These are phyloP conservation scores for Bubo bubo DNA, from an alignment of 2,113 vertebrate species.

Conservation along the genomic window DNA sequence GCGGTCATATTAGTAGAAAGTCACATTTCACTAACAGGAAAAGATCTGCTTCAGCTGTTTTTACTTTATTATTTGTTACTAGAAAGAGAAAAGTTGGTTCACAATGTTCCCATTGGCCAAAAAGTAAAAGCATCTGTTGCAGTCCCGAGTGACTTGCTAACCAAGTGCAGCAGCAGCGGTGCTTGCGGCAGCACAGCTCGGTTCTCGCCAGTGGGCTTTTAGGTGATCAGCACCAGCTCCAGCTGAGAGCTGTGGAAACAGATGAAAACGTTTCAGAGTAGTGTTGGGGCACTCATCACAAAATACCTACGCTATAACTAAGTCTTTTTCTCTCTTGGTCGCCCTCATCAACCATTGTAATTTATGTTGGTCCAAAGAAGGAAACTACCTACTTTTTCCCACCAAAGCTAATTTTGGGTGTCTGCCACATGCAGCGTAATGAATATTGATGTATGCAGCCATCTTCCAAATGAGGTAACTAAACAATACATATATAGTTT, in stretches of 20 bases:
- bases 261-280: not conserved
- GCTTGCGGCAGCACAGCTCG: not conserved
- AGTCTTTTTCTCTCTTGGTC: not conserved
- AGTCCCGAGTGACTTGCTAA: not conserved
- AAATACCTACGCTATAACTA: not conserved
- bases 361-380: not conserved
- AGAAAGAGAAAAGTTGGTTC: conserved; percentile 24
- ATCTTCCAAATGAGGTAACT: conserved; percentile 32
- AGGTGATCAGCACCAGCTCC: conserved; percentile 34
- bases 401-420: not conserved
- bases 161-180: not conserved
- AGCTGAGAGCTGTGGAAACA: not conserved
- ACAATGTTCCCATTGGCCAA: not conserved
- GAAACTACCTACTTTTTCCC: not conserved
- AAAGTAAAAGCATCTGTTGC: conserved; percentile 11
- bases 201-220: not conserved
- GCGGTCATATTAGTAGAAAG: not conserved
- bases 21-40: not conserved
- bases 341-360: not conserved
- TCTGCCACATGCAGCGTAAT: conserved; percentile 7
- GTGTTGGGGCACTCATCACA: not conserved
- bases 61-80: conserved; percentile 9
- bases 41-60: not conserved
- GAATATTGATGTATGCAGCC: not conserved
- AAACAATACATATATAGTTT: conserved; percentile 14